These are phyloP conservation scores for Pseudonaja textilis DNA, from an alignment of 2,113 vertebrate species.

Conservation along the genomic window DNA sequence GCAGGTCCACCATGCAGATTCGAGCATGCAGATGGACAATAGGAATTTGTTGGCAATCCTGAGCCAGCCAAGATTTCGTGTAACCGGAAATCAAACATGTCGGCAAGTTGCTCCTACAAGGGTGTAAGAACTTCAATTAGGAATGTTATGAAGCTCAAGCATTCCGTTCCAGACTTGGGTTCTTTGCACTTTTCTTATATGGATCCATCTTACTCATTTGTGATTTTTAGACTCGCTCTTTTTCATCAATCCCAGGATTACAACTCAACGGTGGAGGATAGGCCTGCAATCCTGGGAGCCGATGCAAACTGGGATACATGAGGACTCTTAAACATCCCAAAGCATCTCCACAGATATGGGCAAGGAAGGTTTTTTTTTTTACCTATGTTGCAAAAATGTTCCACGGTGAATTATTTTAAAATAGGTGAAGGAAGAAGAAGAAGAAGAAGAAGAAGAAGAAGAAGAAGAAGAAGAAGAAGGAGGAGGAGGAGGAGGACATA, in stretches of 20 bases:
- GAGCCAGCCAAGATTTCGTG: neutral
- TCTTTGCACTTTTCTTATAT: neutral
- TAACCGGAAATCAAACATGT: neutral
- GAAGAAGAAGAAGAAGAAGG: too few species aligned
- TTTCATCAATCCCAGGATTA: neutral
- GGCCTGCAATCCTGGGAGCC: neutral
- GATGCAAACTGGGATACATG: neutral
- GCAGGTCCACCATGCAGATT: neutral
- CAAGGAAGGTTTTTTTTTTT: neutral
- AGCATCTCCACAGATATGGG: neutral
- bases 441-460: too few species aligned
- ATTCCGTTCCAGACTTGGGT: neutral
- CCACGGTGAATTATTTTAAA: neutral
- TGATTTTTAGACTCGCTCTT: neutral
- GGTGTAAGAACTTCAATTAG: neutral
- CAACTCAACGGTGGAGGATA: neutral
- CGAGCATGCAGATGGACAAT: neutral
- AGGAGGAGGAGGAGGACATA: too few species aligned
- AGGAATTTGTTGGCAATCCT: too few species aligned
- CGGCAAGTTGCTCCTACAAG: neutral
- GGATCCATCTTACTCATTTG: neutral
- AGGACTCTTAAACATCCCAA: neutral
- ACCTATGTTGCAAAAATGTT: neutral
- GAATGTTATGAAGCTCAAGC: neutral
- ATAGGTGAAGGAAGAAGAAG: neutral